phyloP scores from a whole-genome alignment of 2,113 vertebrate species.

The Boulengeromyrus knoepffleri region DNA sequence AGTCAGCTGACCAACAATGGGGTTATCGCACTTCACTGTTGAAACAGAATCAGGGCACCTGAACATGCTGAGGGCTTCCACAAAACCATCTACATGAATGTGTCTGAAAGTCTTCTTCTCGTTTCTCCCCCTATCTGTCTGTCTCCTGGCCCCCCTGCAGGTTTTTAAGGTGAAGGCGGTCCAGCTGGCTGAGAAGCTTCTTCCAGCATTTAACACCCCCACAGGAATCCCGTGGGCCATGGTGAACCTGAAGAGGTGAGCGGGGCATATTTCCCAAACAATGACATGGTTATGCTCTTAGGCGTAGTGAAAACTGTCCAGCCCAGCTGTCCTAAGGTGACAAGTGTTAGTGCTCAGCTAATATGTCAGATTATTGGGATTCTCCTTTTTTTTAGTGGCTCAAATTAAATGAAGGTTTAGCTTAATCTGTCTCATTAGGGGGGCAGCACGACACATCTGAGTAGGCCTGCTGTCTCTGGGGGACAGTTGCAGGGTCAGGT shows the following conservation, averaged over 20 bases:
- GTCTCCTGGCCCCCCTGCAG: conserved; percentile 46
- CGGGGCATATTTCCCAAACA: neutral
- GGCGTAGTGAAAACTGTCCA: neutral
- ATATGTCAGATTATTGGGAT: neutral
- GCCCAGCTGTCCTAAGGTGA: neutral
- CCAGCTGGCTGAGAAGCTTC: conserved; percentile 88
- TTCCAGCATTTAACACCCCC: conserved; percentile 96
- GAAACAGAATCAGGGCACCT: neutral
- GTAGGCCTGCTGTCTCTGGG: neutral
- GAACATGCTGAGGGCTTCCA: neutral
- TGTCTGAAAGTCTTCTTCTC: neutral
- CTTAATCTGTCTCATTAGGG: neutral
- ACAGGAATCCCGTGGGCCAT: conserved; percentile 99
- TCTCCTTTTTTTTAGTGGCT: neutral
- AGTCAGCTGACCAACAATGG: neutral
- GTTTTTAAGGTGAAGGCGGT: conserved; percentile 95
- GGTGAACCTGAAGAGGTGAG: conserved; percentile 91
- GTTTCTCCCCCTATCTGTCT: neutral
- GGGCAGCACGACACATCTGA: neutral
- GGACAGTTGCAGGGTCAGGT: neutral
- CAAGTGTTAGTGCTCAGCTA: neutral
- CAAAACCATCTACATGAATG: neutral
- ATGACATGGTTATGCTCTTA: neutral
- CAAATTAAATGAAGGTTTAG: neutral
- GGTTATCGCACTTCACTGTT: neutral